Conservation (phyloP, 2,797 vertebrate genomes). For the Pangasius djambal region DNA sequence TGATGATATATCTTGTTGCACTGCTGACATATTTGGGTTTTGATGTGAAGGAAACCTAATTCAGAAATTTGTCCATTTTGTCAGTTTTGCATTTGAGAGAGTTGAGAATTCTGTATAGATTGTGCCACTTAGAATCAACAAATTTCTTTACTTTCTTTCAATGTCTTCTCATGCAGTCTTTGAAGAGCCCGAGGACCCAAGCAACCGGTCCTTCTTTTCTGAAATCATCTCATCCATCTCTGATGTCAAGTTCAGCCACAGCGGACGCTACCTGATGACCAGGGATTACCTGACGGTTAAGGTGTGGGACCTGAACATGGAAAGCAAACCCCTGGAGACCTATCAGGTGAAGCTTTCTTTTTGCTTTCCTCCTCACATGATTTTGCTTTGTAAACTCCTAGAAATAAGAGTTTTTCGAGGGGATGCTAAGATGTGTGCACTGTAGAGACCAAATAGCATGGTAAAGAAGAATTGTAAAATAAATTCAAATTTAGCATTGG, state of each 20-base stretch:
- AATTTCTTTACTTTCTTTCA: not conserved
- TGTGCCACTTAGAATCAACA: not conserved
- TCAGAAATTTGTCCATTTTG: not conserved
- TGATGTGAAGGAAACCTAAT: not conserved
- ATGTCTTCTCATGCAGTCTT: slow-evolving; percentile 74
- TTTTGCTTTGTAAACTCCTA: too few species aligned
- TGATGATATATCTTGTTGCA: slow-evolving; percentile 15
- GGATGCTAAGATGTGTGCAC: not conserved
- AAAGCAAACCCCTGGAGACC: slow-evolving; percentile 87
- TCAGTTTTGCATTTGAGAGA: not conserved
- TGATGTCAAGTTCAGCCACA: slow-evolving; percentile 91
- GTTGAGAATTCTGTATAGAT: not conserved
- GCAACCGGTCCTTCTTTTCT: slow-evolving; percentile 89
- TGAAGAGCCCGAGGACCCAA: slow-evolving; percentile 88
- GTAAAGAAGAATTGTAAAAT: not conserved
- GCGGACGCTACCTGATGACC: slow-evolving; percentile 88
- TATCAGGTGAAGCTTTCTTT: slow-evolving; percentile 79
- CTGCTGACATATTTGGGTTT: slow-evolving; percentile 1
- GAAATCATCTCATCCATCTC: slow-evolving; percentile 93
- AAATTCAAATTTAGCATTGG: not conserved
- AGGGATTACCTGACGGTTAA: slow-evolving; percentile 89
- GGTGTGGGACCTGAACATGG: slow-evolving; percentile 92
- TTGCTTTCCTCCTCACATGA: not conserved
- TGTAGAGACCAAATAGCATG: not conserved
- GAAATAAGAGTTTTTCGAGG: not conserved